Evolutionary conservation across 64 coral and sea anemone species (phyloP).

Genomic region (Dendronephthya gigantea): DNA sequence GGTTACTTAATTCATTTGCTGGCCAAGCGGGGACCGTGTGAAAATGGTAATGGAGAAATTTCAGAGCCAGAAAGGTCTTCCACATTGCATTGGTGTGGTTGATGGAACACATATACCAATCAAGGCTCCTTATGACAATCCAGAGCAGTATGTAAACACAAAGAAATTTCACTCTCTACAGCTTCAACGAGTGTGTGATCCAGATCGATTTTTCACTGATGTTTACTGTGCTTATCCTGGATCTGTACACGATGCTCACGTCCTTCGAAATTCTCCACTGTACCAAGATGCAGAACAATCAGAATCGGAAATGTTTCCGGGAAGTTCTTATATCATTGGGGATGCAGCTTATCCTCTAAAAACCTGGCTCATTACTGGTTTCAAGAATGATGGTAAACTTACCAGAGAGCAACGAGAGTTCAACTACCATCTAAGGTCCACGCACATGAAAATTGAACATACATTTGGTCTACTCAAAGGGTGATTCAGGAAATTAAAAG

Average conservation of each 20-base stretch:
- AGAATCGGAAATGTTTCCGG: constrained; percentile 22
- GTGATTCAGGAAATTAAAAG: neutral
- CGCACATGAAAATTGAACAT: neutral
- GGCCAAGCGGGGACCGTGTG: neutral
- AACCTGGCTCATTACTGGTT: constrained; percentile 44
- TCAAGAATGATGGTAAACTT: constrained; percentile 7
- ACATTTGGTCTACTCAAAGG: neutral
- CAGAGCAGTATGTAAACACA: constrained; percentile 26
- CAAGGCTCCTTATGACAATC: constrained; percentile 26
- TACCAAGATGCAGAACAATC: constrained; percentile 12
- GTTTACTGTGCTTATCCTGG: constrained; percentile 48
- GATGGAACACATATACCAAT: constrained; percentile 40
- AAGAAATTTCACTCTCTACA: constrained; percentile 42
- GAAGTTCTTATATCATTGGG: constrained; percentile 18
- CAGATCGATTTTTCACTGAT: constrained; percentile 41
- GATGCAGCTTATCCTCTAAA: constrained; percentile 46
- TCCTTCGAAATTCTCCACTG: constrained; percentile 36
- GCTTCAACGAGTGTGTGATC: constrained; percentile 45
- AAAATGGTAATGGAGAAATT: neutral
- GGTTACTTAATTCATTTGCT: neutral
- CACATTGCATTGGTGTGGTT: neutral
- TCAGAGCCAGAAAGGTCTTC: neutral
- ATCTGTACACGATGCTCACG: constrained; percentile 37
- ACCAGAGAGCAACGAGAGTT: neutral
- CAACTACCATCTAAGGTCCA: neutral